These are phyloP conservation scores for Eulemur macaco DNA, from an alignment of 2,113 vertebrate genomes.

Conservation along the genomic window DNA sequence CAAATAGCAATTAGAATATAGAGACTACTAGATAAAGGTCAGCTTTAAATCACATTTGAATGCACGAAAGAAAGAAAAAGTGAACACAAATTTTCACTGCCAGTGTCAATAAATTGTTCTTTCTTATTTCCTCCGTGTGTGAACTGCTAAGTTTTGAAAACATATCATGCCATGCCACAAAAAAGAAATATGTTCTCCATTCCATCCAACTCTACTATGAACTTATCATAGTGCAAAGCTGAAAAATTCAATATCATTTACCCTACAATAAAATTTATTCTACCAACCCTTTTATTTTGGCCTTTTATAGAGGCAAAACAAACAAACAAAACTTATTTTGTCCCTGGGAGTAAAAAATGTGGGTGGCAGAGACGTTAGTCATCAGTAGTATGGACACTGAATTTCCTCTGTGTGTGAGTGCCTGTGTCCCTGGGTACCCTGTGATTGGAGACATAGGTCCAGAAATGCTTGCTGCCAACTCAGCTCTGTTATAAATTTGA, in stretches of 20 bases:
- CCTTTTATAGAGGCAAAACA: background rate
- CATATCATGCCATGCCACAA: background rate
- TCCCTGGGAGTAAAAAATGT: conserved; percentile 54
- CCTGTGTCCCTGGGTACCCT: conserved; percentile 38
- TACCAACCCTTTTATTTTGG: background rate
- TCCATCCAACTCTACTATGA: fast-evolving
- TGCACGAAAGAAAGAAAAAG: background rate
- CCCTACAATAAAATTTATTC: background rate
- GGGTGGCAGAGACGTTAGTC: conserved; percentile 27
- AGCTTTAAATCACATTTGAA: background rate
- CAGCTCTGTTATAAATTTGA: conserved; percentile 75
- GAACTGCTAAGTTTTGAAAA: conserved; percentile 51
- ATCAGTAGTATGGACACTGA: background rate
- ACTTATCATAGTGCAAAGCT: background rate
- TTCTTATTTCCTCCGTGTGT: conserved; percentile 36
- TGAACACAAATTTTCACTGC: background rate
- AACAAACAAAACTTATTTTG: background rate
- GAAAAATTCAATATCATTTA: background rate
- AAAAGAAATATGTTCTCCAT: conserved; percentile 7
- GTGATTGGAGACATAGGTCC: conserved; percentile 42
- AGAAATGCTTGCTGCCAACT: conserved; percentile 56
- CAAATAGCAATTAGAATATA: background rate
- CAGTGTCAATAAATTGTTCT: background rate
- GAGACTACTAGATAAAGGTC: background rate
- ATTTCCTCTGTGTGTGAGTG: background rate